phyloP scores from a whole-genome alignment of 2,797 vertebrate species.

The Linurgus olivaceus region DNA sequence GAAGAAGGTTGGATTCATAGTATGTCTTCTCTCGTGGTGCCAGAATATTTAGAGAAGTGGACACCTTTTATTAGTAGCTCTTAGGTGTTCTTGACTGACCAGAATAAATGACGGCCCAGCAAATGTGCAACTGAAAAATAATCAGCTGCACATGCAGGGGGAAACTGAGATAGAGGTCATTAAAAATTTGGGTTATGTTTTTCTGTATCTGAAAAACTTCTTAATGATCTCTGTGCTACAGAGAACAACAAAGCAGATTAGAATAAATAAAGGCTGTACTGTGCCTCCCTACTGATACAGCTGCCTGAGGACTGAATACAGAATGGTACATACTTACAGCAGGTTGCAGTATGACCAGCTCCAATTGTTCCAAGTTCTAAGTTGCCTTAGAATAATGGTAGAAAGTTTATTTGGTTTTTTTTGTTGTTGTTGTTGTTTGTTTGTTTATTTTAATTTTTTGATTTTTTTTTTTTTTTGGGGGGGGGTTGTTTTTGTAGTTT shows the following conservation, averaged over 20 bases:
- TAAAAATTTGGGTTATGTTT: slow-evolving; percentile 22
- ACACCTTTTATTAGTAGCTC: background rate
- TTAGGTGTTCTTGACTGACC: background rate
- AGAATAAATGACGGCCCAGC: background rate
- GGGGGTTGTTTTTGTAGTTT: background rate
- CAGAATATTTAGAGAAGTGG: background rate
- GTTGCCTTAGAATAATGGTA: background rate
- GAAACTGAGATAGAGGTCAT: background rate
- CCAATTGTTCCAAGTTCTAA: background rate
- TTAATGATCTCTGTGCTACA: background rate
- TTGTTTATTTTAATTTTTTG: background rate
- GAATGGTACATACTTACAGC: background rate
- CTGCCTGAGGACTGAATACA: slow-evolving; percentile 23
- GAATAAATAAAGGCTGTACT: background rate
- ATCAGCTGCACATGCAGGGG: background rate
- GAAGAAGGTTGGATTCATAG: background rate
- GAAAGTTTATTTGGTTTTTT: background rate
- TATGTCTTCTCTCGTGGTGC: background rate
- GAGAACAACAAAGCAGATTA: slow-evolving; percentile 31
- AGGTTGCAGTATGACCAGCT: background rate
- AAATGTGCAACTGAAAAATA: background rate
- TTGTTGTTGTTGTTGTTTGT: too few species aligned
- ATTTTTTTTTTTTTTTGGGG: too few species aligned
- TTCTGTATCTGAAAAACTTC: background rate
- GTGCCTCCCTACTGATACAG: background rate